Conservation (phyloP, 2,888 invertebrate genomes). For the Oxyteleia sp. region DNA sequence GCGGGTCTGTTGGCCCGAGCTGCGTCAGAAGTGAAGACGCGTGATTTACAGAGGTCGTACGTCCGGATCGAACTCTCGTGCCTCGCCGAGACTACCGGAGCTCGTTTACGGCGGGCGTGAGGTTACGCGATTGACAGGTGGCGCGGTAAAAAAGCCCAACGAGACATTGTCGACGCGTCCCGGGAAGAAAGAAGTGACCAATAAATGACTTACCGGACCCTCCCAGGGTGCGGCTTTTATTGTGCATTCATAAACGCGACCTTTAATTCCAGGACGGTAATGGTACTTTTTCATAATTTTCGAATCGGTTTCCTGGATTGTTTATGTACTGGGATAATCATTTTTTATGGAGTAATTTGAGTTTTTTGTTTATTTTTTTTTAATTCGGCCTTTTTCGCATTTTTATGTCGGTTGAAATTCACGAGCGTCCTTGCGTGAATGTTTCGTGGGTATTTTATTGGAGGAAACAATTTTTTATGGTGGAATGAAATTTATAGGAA, state of each 20-base stretch:
- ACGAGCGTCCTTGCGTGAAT: background rate
- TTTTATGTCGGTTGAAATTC: background rate
- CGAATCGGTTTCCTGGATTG: conserved; percentile 21
- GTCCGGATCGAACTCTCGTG: conserved; percentile 46
- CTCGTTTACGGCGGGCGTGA: conserved; percentile 62
- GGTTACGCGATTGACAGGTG: conserved; percentile 67
- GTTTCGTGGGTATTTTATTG: background rate
- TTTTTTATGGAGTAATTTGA: conserved; percentile 7
- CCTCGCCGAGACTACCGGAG: conserved; percentile 37
- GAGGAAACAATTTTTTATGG: background rate
- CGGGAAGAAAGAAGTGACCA: conserved; percentile 34
- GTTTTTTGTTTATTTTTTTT: background rate
- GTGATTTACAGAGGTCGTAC: conserved; percentile 68
- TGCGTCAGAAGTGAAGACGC: conserved; percentile 56
- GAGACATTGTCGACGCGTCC: conserved; percentile 55
- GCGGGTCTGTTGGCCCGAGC: conserved; percentile 43
- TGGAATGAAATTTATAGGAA: background rate
- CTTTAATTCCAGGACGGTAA: conserved; percentile 23
- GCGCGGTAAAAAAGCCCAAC: conserved; percentile 41
- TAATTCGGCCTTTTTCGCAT: background rate
- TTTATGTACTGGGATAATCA: conserved; percentile 20
- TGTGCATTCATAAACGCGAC: conserved; percentile 39
- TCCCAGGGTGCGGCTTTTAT: conserved; percentile 30
- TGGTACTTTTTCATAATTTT: conserved; percentile 26
- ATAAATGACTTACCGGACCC: conserved; percentile 48